phyloP scores from a whole-genome alignment of 2,888 invertebrate species.

The Chrysolina oricalcia region DNA sequence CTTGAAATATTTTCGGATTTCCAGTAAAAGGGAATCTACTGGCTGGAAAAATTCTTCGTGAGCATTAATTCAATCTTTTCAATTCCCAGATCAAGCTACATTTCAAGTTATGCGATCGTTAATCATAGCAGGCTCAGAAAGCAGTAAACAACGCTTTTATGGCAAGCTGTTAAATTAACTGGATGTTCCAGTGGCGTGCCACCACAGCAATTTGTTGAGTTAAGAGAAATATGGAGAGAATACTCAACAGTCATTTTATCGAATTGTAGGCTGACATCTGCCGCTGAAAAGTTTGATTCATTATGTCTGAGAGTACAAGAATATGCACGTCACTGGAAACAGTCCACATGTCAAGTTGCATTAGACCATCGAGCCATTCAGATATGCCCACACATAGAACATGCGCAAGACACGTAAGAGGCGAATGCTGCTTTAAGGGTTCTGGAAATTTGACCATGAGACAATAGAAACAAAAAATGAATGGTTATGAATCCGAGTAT shows the following conservation, averaged over 20 bases:
- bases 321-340: conserved; percentile 4
- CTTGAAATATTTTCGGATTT: background rate
- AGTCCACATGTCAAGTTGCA: background rate
- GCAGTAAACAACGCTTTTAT: background rate
- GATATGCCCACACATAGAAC: background rate
- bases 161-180: background rate
- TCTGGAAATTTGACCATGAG: background rate
- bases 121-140: background rate
- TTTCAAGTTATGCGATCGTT: background rate
- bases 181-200: conserved; percentile 13
- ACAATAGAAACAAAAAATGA: background rate
- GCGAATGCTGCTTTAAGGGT: background rate
- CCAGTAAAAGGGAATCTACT: background rate
- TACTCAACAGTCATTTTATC: background rate
- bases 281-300: background rate
- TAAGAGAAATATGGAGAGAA: background rate
- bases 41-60: background rate
- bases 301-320: background rate
- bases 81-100: background rate
- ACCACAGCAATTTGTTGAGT: background rate
- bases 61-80: background rate
- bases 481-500: background rate
- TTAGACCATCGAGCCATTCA: background rate
- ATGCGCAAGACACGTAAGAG: conserved; percentile 14
- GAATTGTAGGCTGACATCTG: background rate